phyloP scores from a whole-genome alignment of 2,797 vertebrate genomes.

The Clarias laeviceps region DNA sequence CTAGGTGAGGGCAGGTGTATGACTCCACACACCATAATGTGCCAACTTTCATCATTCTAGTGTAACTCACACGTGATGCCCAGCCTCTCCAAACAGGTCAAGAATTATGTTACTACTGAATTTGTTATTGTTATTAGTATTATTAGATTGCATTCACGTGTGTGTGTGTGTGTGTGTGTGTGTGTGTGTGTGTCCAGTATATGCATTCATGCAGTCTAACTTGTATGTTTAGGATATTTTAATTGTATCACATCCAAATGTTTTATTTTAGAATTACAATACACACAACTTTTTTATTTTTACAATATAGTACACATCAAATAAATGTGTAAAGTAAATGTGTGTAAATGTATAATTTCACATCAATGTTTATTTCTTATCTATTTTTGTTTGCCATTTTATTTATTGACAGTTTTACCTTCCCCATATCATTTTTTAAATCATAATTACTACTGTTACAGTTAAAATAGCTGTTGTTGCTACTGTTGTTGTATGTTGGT shows the following conservation, averaged over 20 bases:
- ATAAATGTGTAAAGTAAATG: not conserved
- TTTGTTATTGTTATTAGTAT: not conserved
- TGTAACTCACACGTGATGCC: constrained; percentile 40
- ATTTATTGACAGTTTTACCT: not conserved
- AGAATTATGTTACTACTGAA: not conserved
- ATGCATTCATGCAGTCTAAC: not conserved
- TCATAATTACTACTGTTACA: not conserved
- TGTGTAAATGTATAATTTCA: not conserved
- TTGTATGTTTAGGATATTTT: not conserved
- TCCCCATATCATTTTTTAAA: not conserved
- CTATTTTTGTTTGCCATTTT: not conserved
- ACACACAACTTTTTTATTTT: no score
- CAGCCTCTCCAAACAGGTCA: constrained; percentile 1
- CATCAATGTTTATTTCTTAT: not conserved
- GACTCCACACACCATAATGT: constrained; percentile 15
- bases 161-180: no score
- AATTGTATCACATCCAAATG: not conserved
- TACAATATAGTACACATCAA: no score
- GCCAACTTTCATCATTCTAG: constrained; percentile 32
- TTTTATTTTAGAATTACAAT: not conserved
- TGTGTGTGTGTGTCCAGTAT: no score
- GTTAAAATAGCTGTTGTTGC: not conserved
- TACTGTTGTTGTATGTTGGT: not conserved
- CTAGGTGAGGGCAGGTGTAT: constrained; percentile 43
- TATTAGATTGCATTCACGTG: not conserved